These are phyloP conservation scores for Xiphorhynchus elegans DNA, from an alignment of 2,113 vertebrate species.

Conservation along the genomic window DNA sequence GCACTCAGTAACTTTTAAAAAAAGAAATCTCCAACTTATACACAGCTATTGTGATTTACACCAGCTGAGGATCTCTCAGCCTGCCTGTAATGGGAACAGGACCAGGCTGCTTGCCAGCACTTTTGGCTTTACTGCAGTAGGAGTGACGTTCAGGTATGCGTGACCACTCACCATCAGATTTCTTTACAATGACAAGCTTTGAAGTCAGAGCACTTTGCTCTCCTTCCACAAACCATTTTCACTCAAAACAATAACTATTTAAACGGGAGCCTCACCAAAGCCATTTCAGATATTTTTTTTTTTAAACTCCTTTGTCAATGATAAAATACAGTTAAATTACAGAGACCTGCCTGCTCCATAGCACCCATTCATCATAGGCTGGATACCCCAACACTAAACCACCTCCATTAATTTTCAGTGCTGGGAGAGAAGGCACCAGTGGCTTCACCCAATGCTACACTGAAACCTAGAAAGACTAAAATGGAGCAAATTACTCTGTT, in stretches of 20 bases:
- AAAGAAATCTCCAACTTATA: neutral
- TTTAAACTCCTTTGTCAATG: neutral
- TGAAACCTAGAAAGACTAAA: neutral
- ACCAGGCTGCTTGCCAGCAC: constrained; percentile 35
- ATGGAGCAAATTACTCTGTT: neutral
- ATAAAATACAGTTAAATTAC: neutral
- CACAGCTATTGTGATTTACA: neutral
- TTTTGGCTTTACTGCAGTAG: constrained; percentile 35
- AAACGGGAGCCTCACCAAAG: neutral
- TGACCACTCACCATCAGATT: constrained; percentile 61
- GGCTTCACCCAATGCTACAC: neutral
- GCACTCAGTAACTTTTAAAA: neutral
- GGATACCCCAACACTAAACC: neutral
- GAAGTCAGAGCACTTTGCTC: constrained; percentile 59
- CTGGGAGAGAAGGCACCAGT: neutral
- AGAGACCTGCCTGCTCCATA: neutral
- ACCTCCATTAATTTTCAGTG: neutral
- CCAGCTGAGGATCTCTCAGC: constrained; percentile 17
- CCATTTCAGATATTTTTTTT: neutral
- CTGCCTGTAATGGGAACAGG: neutral
- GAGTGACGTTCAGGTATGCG: constrained; percentile 59
- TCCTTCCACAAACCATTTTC: constrained; percentile 53
- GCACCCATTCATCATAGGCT: neutral
- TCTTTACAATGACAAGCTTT: constrained; percentile 58
- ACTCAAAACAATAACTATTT: constrained; percentile 60